A percentile compares a stretch with the other conserved stretches of the same genome.
These are phyloP conservation scores for Antrozous pallidus DNA, from an alignment of 2,797 vertebrate species.

Conservation along the genomic window DNA sequence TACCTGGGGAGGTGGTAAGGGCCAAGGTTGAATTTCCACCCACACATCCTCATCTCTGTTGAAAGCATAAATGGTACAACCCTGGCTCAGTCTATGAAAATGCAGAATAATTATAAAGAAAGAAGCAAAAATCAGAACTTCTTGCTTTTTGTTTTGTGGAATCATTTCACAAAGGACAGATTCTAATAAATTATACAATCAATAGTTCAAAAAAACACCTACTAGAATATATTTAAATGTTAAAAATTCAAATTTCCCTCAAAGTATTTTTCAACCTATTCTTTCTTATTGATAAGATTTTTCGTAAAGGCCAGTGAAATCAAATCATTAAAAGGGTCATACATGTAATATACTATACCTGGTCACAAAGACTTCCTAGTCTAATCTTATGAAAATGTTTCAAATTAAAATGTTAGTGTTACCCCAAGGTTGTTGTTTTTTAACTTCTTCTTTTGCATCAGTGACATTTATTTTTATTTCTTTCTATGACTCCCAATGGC, in stretches of 20 bases:
- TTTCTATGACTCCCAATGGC: not conserved
- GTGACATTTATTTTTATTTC: slow-evolving; percentile 40
- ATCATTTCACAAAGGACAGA: slow-evolving; percentile 3
- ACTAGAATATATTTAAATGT: not conserved
- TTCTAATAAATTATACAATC: slow-evolving; percentile 38
- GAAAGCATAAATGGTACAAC: not conserved
- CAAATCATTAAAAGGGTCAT: slow-evolving; percentile 20
- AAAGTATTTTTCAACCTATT: slow-evolving; percentile 23
- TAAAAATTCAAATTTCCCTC: slow-evolving; percentile 44
- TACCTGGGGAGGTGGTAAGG: not conserved
- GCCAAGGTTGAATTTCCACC: not conserved
- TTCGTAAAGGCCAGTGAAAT: not conserved
- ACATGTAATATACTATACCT: not conserved
- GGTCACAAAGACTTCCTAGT: not conserved
- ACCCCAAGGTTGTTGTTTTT: not conserved
- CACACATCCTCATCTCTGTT: not conserved
- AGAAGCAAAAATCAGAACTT: not conserved
- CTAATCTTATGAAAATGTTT: slow-evolving; percentile 24
- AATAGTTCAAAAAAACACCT: not conserved
- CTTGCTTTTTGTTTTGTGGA: slow-evolving; percentile 44
- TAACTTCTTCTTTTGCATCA: not conserved
- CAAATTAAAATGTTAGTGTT: slow-evolving; percentile 31
- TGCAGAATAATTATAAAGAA: slow-evolving; percentile 11
- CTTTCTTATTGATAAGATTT: not conserved
- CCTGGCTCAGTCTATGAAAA: not conserved